These are phyloP conservation scores for Corapipo altera DNA, from an alignment of 2,113 vertebrate genomes.

Conservation along the genomic window DNA sequence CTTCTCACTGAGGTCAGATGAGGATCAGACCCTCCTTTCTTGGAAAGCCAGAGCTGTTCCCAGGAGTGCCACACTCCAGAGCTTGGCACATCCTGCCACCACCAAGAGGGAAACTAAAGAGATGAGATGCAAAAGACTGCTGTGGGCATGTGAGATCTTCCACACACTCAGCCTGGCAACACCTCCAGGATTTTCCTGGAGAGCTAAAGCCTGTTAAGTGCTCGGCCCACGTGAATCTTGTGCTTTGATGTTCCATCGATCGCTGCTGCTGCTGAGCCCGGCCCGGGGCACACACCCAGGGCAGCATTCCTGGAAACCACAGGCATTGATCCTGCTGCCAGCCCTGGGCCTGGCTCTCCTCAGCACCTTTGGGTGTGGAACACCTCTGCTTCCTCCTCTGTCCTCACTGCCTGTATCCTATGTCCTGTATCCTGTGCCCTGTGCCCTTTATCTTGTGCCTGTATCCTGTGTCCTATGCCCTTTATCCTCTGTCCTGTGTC, in stretches of 20 bases:
- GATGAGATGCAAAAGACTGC: background rate
- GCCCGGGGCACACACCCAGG: background rate
- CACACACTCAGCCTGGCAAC: background rate
- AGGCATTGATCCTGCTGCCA: background rate
- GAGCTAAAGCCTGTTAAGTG: background rate
- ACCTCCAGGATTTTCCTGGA: background rate
- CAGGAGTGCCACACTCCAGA: background rate
- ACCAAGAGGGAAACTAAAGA: accelerated
- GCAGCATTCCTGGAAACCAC: background rate
- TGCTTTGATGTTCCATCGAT: background rate
- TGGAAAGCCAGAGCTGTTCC: background rate
- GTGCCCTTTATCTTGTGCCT: too few relatives aligned
- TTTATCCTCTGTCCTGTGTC: background rate
- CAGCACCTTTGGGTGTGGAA: background rate
- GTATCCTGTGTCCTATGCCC: background rate
- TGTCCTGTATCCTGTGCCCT: too few relatives aligned
- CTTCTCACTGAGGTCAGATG: background rate
- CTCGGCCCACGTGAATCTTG: accelerated
- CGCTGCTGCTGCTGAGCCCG: background rate
- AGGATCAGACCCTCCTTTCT: background rate
- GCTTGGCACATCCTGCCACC: background rate
- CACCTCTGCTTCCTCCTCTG: background rate
- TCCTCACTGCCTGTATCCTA: accelerated
- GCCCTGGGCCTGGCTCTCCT: background rate
- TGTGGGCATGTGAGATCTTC: background rate